Base-by-base conservation (phyloP, 2,113 vertebrate genomes). In the Puntigrus tetrazona region DNA sequence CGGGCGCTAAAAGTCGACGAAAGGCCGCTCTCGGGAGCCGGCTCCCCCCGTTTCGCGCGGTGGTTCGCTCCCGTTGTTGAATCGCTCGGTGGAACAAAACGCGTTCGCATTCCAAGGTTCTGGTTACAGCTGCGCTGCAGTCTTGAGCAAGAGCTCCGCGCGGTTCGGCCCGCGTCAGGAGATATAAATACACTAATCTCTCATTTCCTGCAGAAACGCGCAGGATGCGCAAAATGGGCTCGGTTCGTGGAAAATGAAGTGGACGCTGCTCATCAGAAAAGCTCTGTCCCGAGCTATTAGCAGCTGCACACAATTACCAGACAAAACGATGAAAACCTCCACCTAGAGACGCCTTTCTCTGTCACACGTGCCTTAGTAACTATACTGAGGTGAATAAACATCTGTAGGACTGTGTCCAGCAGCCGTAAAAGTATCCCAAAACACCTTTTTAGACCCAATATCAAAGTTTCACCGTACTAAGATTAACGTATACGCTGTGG, bases 11-110 rank as follows among this genome's bases (percentile, higher is more conserved):
- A 55, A 4, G 77, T 29, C 7, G 36, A 79, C 6, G 6, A 63
- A 43, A 25, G 3, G 14, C 22, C 36, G 5, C 18, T 29, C 41
- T 47, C 47, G 0, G 0, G 22, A 47, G 20, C 29, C 16, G 3
- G 0, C 7, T 34, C 25, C 10, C 76, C 34, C 63, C 4, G 0
- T 13, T 41, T 50, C 5, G 0, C 7, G 20, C 6, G 63, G 45
- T 94, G 93, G 94, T 94, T 92, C 14, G 86, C 78, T 88, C 91
- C 87, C 69, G 90, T 84, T 81, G 87, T 85, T 57, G 77, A 83
- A 88, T 87, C 84, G 41, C 82, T 61, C 77, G 74, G 86, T 88
- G 87, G 84, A 88, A 81, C 86, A 27, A 84, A 83, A 86, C 86
- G 83, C 77, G 27, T 43, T 72, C 86, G 85, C 81, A 29, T 89